A percentile compares a stretch with the other conserved stretches of the same genome.
These are phyloP conservation scores for Rhabditoides inermis DNA, from an alignment of 2,888 invertebrate genomes.

Conservation along the genomic window DNA sequence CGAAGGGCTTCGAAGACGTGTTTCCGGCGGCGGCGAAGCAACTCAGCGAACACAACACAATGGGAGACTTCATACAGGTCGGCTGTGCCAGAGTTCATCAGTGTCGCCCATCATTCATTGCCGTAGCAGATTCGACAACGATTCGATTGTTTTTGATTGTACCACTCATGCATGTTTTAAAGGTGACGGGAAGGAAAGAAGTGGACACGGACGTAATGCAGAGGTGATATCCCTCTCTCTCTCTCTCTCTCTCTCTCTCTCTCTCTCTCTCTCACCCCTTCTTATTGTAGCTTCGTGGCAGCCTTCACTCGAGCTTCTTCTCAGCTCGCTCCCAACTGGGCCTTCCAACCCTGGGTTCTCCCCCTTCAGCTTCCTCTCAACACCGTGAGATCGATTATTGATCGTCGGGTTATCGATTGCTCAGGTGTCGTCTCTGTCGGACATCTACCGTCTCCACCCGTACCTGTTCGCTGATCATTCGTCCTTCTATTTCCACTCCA, in stretches of 20 bases:
- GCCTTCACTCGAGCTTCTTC: conserved; percentile 17
- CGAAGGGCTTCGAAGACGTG: conserved; percentile 23
- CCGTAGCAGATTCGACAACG: too few species aligned
- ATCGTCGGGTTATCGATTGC: too few species aligned
- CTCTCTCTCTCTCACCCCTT: too few species aligned
- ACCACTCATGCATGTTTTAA: too few species aligned
- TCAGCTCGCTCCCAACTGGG: conserved; percentile 24
- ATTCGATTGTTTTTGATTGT: too few species aligned
- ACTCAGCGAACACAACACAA: conserved; percentile 20
- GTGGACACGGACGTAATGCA: too few species aligned
- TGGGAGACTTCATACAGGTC: conserved; percentile 31
- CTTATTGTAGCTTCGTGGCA: conserved; percentile 16
- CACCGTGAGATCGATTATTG: too few species aligned
- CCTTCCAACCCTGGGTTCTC: conserved; percentile 29
- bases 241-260: too few species aligned
- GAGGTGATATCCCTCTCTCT: too few species aligned
- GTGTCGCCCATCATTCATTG: too few species aligned
- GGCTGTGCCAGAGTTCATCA: too few species aligned
- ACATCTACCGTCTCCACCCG: conserved; percentile 22
- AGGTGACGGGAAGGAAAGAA: too few species aligned
- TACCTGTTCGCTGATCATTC: conserved; percentile 29
- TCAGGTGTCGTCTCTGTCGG: background rate
- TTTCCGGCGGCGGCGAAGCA: conserved; percentile 17
- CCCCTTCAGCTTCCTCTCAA: conserved; percentile 15
- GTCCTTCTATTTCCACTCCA: conserved; percentile 27